Conservation (phyloP, 2,113 vertebrate genomes). For the Acanthochromis polyacanthus region DNA sequence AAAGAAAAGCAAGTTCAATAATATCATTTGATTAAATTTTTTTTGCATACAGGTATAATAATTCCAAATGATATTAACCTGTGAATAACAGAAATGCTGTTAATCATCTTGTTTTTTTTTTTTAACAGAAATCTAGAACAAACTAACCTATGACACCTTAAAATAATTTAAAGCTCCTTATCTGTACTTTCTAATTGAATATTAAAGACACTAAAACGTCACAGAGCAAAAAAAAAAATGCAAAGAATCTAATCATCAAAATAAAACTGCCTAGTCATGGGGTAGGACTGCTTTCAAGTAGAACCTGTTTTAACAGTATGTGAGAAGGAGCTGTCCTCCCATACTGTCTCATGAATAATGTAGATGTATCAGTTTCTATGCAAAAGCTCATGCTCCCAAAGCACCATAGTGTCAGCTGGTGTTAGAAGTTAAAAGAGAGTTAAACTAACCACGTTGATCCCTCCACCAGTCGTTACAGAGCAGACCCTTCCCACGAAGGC, state of each 20-base stretch:
- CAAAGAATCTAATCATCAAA: slow-evolving; percentile 16
- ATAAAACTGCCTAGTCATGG: slow-evolving; percentile 13
- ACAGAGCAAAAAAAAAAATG: not conserved
- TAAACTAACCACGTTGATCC: slow-evolving; percentile 88
- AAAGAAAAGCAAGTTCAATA: not conserved
- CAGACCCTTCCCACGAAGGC: slow-evolving; percentile 90
- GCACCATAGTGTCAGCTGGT: slow-evolving; percentile 19
- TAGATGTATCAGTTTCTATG: slow-evolving; percentile 58
- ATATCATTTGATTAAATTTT: not conserved
- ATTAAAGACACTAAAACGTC: not conserved
- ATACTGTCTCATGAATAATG: slow-evolving; percentile 64
- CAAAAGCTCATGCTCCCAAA: slow-evolving; percentile 17
- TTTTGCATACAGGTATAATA: not conserved
- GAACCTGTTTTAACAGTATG: slow-evolving; percentile 31
- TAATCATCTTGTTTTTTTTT: too few species aligned
- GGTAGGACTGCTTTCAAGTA: slow-evolving; percentile 9
- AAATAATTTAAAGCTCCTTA: too few species aligned
- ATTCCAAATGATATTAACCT: too few species aligned
- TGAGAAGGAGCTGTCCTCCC: slow-evolving; percentile 10
- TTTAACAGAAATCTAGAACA: too few species aligned
- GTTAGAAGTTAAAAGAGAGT: slow-evolving; percentile 23
- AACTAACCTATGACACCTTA: too few species aligned
- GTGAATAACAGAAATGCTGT: too few species aligned
- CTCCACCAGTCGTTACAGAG: slow-evolving; percentile 81
- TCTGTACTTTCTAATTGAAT: too few species aligned